Base-by-base conservation (phyloP, 2,888 invertebrate genomes). In the Amphipyra berbera region DNA sequence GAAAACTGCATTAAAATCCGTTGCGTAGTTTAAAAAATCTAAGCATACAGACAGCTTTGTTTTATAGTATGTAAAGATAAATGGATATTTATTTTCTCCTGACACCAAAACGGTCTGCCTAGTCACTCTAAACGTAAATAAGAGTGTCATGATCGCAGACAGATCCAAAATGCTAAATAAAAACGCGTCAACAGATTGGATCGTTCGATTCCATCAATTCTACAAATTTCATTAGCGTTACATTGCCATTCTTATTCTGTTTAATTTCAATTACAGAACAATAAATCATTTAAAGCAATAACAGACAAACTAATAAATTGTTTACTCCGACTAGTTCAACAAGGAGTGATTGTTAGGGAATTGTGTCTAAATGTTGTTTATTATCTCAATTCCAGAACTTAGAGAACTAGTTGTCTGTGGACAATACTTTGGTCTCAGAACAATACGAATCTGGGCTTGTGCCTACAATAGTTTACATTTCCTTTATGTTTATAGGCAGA, bases 391-490 rank as follows among this genome's bases (percentile, higher is more conserved):
- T 27, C 35, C 10, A 30, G 37, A 56, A 61, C 68, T 64, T 56
- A 7, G 38, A 15, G 30, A 49, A 35, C 49, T 58, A 66, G 15
- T 63, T 59, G 47, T 55, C 44, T 12, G 6, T 12, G 46, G 45
- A 64, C 48, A 68, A 21, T 38, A 41, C 60, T 57, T 62, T 37
- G 56, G 42, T 62, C 40, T 62, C 41, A 52, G 52, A 76, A 65
- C 61, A 65, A 69, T 63, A 58, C 58, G 27, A 68, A 76, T 38
- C 60, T 53, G 10, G n/a, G 4, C n/a, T 44, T 54, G 42, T 35
- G 7, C 13, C 27, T 47, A 21, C 1, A 21, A 21, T 3, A 66
- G 70, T 61, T 55, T 41, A 54, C 8, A 57, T 55, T 55, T 14
- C 40, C 49, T 61, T 60, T 38, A 52, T 60, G 53, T 61, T 50